phyloP scores from a whole-genome alignment of 2,113 vertebrate genomes.

The Gavia stellata region DNA sequence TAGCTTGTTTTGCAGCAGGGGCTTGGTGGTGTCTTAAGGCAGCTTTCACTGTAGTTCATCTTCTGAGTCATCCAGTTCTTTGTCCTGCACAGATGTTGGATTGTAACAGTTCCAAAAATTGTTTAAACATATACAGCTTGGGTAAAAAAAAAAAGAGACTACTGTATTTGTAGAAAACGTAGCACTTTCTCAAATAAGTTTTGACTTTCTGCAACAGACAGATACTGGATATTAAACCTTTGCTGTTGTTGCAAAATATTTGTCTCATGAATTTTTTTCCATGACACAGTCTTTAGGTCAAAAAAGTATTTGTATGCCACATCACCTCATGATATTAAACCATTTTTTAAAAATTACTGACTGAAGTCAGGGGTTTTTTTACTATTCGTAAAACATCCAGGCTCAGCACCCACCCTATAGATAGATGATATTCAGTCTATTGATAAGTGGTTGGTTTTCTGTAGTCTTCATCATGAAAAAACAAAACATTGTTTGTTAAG shows the following conservation, averaged over 20 bases:
- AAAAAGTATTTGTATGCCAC: neutral
- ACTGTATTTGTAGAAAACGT: neutral
- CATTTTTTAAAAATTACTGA: neutral
- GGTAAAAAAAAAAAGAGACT: too few species aligned
- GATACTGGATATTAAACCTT: neutral
- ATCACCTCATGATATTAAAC: neutral
- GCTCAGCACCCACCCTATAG: neutral
- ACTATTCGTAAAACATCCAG: neutral
- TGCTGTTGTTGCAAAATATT: neutral
- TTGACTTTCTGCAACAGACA: neutral
- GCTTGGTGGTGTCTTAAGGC: neutral
- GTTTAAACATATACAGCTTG: neutral
- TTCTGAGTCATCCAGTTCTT: neutral
- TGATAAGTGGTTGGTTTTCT: neutral
- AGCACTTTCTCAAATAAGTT: neutral
- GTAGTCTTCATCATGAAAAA: neutral
- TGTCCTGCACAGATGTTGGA: neutral
- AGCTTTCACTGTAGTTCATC: neutral
- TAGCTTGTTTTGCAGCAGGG: neutral
- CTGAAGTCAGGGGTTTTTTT: accelerated
- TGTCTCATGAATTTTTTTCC: neutral
- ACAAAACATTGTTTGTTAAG: neutral
- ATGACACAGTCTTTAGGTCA: neutral
- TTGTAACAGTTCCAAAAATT: neutral
- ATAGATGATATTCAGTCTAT: neutral